phyloP scores from a whole-genome alignment of 2,888 invertebrate genomes.

The Dermolepida albohirtum region DNA sequence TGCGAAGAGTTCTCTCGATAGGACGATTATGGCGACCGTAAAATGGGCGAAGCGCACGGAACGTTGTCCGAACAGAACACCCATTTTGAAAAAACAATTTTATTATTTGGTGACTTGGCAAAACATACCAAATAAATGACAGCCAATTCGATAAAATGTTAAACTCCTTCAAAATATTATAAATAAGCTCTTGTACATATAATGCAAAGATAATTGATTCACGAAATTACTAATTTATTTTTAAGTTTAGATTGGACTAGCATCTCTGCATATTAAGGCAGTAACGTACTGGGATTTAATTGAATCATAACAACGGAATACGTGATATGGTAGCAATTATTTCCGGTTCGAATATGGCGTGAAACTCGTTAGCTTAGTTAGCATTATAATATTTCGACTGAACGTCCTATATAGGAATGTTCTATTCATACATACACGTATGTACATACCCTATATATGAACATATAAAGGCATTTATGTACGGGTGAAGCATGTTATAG shows the following conservation, averaged over 20 bases:
- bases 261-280: neutral
- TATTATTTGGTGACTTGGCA: too few relatives aligned
- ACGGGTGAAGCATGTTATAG: neutral
- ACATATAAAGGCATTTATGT: neutral
- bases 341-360: constrained; percentile 50
- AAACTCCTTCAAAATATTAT: too few relatives aligned
- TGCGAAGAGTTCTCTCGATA: too few relatives aligned
- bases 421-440: neutral
- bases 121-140: too few relatives aligned
- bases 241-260: neutral
- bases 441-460: constrained; percentile 1
- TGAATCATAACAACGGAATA: constrained; percentile 3
- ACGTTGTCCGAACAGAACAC: too few relatives aligned
- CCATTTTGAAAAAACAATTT: too few relatives aligned
- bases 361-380: constrained; percentile 46
- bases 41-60: too few relatives aligned
- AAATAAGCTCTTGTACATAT: too few relatives aligned
- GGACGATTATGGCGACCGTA: too few relatives aligned
- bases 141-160: too few relatives aligned
- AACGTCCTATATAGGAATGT: constrained; percentile 9
- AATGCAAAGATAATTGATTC: too few relatives aligned
- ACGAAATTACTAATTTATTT: constrained; percentile 2
- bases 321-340: constrained; percentile 48
- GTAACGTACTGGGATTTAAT: constrained; percentile 6
- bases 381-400: constrained; percentile 47